Base-by-base conservation (phyloP, 2,888 invertebrate species). In the Drosophila diplacantha region DNA sequence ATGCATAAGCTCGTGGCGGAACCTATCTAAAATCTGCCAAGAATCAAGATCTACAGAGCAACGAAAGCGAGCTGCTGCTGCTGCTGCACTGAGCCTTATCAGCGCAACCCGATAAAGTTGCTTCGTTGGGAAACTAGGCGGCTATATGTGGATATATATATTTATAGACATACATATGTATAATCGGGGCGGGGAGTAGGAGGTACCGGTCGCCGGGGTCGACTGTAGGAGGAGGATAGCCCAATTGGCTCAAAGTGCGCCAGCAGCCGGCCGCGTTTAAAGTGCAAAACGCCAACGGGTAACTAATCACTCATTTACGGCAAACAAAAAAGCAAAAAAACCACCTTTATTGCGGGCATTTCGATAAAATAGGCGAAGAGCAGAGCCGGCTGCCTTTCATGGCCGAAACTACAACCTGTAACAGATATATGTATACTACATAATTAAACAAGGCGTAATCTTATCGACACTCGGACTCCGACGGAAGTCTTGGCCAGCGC, bases 381-480 rank as follows among this genome's bases (percentile, higher is more conserved):
- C 31, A 12, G 44, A 16, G 11, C 4, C 22, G 5, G 18, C 22
- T 26, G n/a, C 24, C 14, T 29, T 31, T 29, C 35, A 51, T 26
- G 46, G 46, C 47, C 34, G 16, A 44, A 41, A 49, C 38, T 43
- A 58, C 35, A 22, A 32, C 26, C 49, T 69, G 62, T 53, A 61
- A 61, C 12, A n/a, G 49, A 57, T 44, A 69, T 35, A 0, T 32
- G 32, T 34, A 62, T 34, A 61, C 51, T 31, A 51, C 53, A 61
- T 16, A 61, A 51, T 51, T 51, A 35, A 61, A 63, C 53, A 63
- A 22, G 62, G 29, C 62, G 69, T 41, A 70, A 69, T 69, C 69
- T 69, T 71, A 69, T 69, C 69, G 41, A 9, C 16, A 11, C n/a
- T 14, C 9, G 24, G 32, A 26, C 32, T 20, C 34, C 34, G 24